A percentile compares a stretch with the other conserved stretches of the same genome.
phyloP scores from a whole-genome alignment of 2,888 invertebrate species.

The Allophyes oxyacanthae region DNA sequence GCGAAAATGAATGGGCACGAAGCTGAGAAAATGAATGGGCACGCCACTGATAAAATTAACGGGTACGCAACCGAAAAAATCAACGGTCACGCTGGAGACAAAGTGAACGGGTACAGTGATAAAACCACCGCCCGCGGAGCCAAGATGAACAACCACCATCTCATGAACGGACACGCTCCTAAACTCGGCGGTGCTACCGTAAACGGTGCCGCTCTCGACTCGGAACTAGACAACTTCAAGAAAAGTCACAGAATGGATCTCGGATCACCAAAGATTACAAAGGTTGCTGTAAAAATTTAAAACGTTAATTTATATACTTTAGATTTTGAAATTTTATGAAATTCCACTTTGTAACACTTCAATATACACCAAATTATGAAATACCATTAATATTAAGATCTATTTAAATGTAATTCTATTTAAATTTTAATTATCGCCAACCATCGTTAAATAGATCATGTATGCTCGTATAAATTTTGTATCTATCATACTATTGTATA shows the following conservation, averaged over 20 bases:
- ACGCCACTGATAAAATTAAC: conserved; percentile 55
- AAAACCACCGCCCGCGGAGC: conserved; percentile 59
- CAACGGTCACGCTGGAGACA: conserved; percentile 62
- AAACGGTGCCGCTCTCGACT: conserved; percentile 60
- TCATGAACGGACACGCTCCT: conserved; percentile 46
- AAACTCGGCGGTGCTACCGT: conserved; percentile 54
- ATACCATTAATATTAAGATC: conserved; percentile 58
- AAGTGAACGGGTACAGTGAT: conserved; percentile 61
- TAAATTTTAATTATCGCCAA: conserved; percentile 53
- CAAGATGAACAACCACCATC: conserved; percentile 59
- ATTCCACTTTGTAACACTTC: conserved; percentile 80
- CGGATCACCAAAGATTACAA: conserved; percentile 86
- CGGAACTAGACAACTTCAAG: conserved; percentile 64
- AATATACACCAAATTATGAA: conserved; percentile 72
- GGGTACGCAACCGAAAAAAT: conserved; percentile 61
- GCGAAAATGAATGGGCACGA: conserved; percentile 61
- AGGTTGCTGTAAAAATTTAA: conserved; percentile 84
- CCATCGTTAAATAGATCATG: conserved; percentile 52
- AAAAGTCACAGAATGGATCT: conserved; percentile 75
- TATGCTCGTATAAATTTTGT: conserved; percentile 59
- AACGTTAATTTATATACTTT: conserved; percentile 63
- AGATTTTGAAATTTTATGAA: conserved; percentile 75
- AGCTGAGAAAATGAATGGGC: conserved; percentile 56
- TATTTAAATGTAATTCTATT: conserved; percentile 58
- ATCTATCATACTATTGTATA: conserved; percentile 71